Base-by-base conservation (phyloP, 2,888 invertebrate species). In the Trissonchulus sp. region DNA sequence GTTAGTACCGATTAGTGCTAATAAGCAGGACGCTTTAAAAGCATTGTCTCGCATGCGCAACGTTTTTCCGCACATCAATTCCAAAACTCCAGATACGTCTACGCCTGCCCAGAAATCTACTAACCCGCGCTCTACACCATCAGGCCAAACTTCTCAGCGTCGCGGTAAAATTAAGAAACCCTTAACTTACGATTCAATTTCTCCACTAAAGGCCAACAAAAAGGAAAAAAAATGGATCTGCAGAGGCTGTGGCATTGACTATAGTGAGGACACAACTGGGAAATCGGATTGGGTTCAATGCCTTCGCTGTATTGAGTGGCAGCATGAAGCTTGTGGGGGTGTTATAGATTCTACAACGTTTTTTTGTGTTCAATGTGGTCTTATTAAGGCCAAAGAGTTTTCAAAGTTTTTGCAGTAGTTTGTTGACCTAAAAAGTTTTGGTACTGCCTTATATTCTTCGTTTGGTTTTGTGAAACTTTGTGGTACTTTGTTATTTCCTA, bases 291-390 rank as follows among this genome's bases (percentile, higher is more conserved):
- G 68, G 68, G 15, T 65, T 8, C 28, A 28, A 15, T 65, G 68
- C 35, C 8, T 65, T 8, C 15, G 28, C 8, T 65, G 68, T 65
- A 8, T 15, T 8, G 68, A 65, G n/a, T 65, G 68, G 68, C 15
- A 65, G 35, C 68, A 65, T 34, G 68, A 65, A n/a, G 35, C 8
- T n/a, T 65, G 68, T 65, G 68, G 68, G 18, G 68, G 68, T 23
- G 60, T 60, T 60, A 60, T 60, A n/a, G 60, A 60, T n/a, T 18
- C 60, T n/a, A 60, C 60, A 60, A 60, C 60, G 60, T 60, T 60
- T 60, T 60, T 60, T n/a, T 60, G 60, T 60, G n/a, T 23, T 23
- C 18, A 60, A 60, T 60, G 60, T 60, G n/a, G 60, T 60, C 18
- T 60, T 60, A 23, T 60, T 18, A 60, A 60, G n/a, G 60, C 60